Conservation (phyloP, 2,113 vertebrate genomes). For the Monopterus albus region DNA sequence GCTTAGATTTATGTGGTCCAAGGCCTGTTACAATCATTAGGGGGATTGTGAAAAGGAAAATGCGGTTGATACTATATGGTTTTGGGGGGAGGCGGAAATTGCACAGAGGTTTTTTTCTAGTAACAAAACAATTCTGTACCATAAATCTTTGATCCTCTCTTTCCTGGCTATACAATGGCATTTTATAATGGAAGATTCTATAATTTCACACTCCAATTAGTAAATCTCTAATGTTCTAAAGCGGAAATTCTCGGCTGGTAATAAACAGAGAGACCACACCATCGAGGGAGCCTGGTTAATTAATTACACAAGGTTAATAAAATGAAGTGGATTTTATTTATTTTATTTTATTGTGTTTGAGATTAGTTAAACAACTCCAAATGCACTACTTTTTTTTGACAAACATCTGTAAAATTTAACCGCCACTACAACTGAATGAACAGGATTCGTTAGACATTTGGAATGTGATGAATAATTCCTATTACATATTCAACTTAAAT, state of each 20-base stretch:
- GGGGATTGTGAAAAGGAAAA: conserved; percentile 67
- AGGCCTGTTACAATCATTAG: conserved; percentile 75
- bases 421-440: conserved; percentile 43
- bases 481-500: conserved; percentile 53
- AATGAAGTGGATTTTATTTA: conserved; percentile 3
- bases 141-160: conserved; percentile 75
- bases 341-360: conserved; percentile 5
- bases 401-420: conserved; percentile 56
- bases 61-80: conserved; percentile 56
- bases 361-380: not conserved
- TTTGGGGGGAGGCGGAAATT: conserved; percentile 58
- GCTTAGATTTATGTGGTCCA: conserved; percentile 76
- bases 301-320: not conserved
- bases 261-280: conserved; percentile 55
- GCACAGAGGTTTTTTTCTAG: conserved; percentile 58
- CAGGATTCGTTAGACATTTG: conserved; percentile 47
- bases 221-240: conserved; percentile 63
- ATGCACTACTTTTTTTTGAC: not conserved
- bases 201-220: conserved; percentile 79
- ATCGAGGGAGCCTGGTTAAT: conserved; percentile 8
- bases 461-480: conserved; percentile 66
- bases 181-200: conserved; percentile 59
- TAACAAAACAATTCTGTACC: conserved; percentile 68
- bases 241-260: conserved; percentile 8
- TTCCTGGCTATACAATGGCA: conserved; percentile 64